Percentiles rank a stretch among this genome's conserved stretches.
phyloP scores from a whole-genome alignment of 2,888 invertebrate genomes.

The Pollenia amentaria region DNA sequence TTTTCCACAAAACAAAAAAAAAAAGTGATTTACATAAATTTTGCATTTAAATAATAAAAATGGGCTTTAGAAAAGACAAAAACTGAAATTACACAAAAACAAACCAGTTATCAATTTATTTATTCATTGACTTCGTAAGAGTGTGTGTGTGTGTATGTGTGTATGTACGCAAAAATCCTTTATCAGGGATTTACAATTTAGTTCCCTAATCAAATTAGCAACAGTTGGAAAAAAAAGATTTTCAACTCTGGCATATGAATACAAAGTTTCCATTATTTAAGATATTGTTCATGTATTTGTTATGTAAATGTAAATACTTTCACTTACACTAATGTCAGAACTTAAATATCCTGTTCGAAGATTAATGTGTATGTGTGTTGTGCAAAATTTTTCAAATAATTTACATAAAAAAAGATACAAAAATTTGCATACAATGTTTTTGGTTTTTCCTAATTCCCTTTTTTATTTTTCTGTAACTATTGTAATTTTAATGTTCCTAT shows the following conservation, averaged over 20 bases:
- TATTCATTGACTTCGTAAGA: conserved; percentile 45
- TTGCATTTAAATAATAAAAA: conserved; percentile 53
- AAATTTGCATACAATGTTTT: conserved; percentile 32
- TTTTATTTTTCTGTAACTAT: neutral
- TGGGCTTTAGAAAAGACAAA: conserved; percentile 5
- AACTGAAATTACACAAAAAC: neutral
- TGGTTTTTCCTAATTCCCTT: neutral
- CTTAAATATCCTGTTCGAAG: neutral
- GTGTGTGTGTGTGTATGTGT: neutral
- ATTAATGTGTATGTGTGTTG: neutral
- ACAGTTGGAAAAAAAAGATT: conserved; percentile 77
- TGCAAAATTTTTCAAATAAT: conserved; percentile 40
- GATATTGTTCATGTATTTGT: neutral
- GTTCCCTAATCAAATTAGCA: conserved; percentile 83
- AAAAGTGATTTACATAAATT: conserved; percentile 67
- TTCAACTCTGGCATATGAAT: neutral
- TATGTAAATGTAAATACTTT: conserved; percentile 32
- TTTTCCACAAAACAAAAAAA: conserved; percentile 11
- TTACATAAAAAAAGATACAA: conserved; percentile 29
- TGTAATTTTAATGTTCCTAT: conserved; percentile 30
- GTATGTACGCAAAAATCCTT: conserved; percentile 24
- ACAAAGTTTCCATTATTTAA: neutral
- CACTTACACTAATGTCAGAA: neutral
- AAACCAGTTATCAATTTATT: conserved; percentile 22
- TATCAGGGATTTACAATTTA: conserved; percentile 17